Conservation (phyloP, 1,140 invertebrate species). For the Drosophila subpulchrella region DNA sequence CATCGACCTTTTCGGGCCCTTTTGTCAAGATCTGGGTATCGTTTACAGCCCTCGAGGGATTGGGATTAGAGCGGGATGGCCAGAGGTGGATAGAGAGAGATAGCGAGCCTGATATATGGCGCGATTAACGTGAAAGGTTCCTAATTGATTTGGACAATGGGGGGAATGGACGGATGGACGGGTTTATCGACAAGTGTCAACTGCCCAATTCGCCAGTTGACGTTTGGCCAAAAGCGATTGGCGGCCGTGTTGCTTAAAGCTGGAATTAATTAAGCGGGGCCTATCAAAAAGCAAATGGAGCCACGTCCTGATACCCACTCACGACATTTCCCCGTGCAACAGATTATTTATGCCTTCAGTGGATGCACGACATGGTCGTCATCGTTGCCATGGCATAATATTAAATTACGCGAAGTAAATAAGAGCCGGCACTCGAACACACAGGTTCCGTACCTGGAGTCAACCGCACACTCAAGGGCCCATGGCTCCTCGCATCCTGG, state of each 20-base stretch:
- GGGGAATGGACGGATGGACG: background rate
- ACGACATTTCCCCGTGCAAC: constrained; percentile 48
- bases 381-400: constrained; percentile 56
- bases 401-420: constrained; percentile 73
- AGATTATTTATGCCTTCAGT: constrained; percentile 78
- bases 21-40: constrained; percentile 48
- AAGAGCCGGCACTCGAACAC: constrained; percentile 33
- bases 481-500: background rate
- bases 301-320: background rate
- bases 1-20: constrained; percentile 63
- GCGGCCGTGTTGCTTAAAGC: constrained; percentile 61
- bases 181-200: constrained; percentile 58
- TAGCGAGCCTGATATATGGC: constrained; percentile 65
- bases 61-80: constrained; percentile 17
- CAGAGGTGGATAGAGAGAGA: background rate
- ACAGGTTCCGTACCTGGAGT: background rate
- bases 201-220: constrained; percentile 36
- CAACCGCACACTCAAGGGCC: constrained; percentile 26
- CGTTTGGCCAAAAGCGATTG: constrained; percentile 67
- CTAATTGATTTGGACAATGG: constrained; percentile 61
- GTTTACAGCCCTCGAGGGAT: constrained; percentile 32
- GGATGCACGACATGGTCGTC: constrained; percentile 36
- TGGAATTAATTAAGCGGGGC: constrained; percentile 72
- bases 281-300: constrained; percentile 61
- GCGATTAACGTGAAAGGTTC: constrained; percentile 78